Evolutionary conservation across 2,888 invertebrate species (phyloP), one percentile per base, ranked within the genome.

Genomic region (Pseudococcus longispinus): DNA sequence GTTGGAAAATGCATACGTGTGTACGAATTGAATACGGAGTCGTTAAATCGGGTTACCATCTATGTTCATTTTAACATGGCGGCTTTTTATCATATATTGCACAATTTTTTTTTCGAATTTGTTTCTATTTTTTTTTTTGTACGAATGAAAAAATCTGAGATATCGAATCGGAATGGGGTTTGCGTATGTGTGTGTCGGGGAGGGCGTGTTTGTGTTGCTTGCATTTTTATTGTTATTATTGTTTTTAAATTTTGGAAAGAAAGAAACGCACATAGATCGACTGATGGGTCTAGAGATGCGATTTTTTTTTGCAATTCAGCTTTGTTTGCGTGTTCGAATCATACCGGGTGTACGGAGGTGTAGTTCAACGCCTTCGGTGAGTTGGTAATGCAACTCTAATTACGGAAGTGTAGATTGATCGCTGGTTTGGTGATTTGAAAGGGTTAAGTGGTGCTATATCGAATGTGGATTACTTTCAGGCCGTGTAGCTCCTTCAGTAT

Each of bases 11-110:
- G 15, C 13, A 11, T 2, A 46, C 44, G 51, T 51, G 51, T 51
- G 51, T 51, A 46, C 13, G 44, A 46, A 8, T 37, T 37, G 37
- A 37, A 8, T 37, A 37, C 8, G 46, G 15, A 46, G 13, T 46
- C 46, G 46, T 15, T 46, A 37, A 37, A 74, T 37, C 18, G 74
- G 32, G 74, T 26, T 20, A 65, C 20, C n/a, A 51, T 51, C n/a
- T 51, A 51, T 65, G 65, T 65, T 65, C 65, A 65, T 65, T 65
- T 65, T 51, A 65, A 65, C 65, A 26, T 65, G 65, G 65, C 65
- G 65, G 65, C 26, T 65, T 65, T 26, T 65, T 26, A 51, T 51
- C 51, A 51, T 51, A 46, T 51, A 65, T 65, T 65, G 65, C 65
- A 65, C 65, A 23, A 13, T 65, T 65, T 65, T 65, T 55, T 6